These are phyloP conservation scores for Coranthus polyacanthus DNA, from an alignment of 2,797 vertebrate species.

Conservation along the genomic window DNA sequence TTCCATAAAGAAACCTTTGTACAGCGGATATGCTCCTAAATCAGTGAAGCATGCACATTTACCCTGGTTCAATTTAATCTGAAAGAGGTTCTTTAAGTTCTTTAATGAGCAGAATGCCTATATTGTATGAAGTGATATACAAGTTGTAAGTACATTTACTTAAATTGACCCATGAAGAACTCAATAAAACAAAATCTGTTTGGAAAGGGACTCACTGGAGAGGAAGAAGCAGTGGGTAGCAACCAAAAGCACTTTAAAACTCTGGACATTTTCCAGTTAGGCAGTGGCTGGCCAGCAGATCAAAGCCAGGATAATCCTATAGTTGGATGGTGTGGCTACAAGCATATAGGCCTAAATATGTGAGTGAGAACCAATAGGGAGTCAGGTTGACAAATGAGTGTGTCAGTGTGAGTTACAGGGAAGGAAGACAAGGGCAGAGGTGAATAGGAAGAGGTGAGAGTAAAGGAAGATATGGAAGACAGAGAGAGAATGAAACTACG, in stretches of 20 bases:
- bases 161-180: slow-evolving; percentile 12
- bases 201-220: background rate
- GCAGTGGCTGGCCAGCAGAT: slow-evolving; percentile 66
- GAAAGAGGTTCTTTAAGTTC: slow-evolving; percentile 50
- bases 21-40: slow-evolving; percentile 25
- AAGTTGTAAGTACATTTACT: slow-evolving; percentile 4
- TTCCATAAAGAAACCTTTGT: slow-evolving; percentile 37
- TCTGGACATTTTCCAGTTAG: slow-evolving; percentile 71
- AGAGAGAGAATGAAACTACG: slow-evolving; percentile 28
- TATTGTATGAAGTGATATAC: no score
- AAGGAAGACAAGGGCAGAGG: slow-evolving; percentile 3
- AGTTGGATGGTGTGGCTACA: slow-evolving; percentile 34
- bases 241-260: slow-evolving; percentile 63
- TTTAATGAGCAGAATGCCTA: slow-evolving; percentile 9
- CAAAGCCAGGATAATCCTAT: slow-evolving; percentile 75
- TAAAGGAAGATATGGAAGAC: slow-evolving; percentile 28
- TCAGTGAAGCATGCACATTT: slow-evolving; percentile 34
- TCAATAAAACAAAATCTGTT: slow-evolving; percentile 4
- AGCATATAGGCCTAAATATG: slow-evolving; percentile 48
- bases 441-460: slow-evolving; percentile 24
- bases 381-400: slow-evolving; percentile 37
- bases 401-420: slow-evolving; percentile 37
- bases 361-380: slow-evolving; percentile 27
- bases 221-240: slow-evolving; percentile 23
- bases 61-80: slow-evolving; percentile 17